A percentile compares a stretch with the other conserved stretches of the same genome.
Evolutionary conservation across 2,888 invertebrate genomes (phyloP).

Genomic region (Metopia argyrocephala): DNA sequence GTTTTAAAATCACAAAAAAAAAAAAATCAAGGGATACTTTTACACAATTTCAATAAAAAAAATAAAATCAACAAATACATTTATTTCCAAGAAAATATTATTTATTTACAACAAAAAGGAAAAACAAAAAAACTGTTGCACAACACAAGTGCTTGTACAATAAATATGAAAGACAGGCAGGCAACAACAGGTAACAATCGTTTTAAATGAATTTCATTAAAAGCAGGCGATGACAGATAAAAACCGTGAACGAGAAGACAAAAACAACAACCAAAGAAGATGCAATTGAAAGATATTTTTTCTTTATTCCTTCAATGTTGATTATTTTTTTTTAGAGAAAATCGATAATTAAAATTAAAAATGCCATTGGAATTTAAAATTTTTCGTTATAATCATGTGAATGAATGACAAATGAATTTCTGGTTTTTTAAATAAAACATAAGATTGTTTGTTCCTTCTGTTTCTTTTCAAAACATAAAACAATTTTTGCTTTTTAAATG

Average conservation of each 20-base stretch:
- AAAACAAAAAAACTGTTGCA: neutral
- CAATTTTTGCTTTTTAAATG: too few relatives aligned
- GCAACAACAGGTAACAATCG: neutral
- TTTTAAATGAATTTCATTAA: constrained; percentile 2
- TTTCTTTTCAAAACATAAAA: neutral
- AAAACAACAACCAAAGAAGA: neutral
- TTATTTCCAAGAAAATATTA: neutral
- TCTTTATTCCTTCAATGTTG: neutral
- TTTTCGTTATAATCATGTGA: neutral
- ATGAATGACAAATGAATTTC: neutral
- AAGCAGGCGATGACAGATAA: constrained; percentile 42
- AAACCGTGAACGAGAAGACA: constrained; percentile 7
- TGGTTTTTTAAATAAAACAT: neutral
- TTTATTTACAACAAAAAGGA: neutral
- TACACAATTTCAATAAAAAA: neutral
- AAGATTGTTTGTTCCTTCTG: neutral
- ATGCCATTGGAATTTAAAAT: constrained; percentile 38
- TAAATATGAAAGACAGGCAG: neutral
- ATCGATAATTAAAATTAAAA: constrained; percentile 14
- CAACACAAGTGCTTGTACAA: neutral
- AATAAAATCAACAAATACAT: neutral
- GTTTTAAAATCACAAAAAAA: neutral
- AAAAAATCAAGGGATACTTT: neutral
- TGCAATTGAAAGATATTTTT: neutral
- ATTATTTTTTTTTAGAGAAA: neutral